Base-by-base conservation (phyloP, 2,888 invertebrate genomes). In the Ectropis crepuscularia region DNA sequence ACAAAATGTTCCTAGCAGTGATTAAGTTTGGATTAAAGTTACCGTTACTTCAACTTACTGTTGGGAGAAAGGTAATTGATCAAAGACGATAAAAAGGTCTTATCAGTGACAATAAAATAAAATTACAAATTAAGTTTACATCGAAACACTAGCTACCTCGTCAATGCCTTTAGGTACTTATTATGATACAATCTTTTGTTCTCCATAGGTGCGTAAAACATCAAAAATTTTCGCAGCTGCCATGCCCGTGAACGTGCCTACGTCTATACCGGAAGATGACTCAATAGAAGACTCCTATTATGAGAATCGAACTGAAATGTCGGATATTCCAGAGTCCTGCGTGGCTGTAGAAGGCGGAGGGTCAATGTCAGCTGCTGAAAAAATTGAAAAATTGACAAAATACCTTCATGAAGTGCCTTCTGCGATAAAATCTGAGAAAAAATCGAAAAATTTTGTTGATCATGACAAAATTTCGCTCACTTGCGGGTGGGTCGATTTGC, bases 381-480 rank as follows among this genome's bases (percentile, higher is more conserved):
- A 92, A 91, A 91, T 91, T 38, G 91, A 83, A 92, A 92, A 90
- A 84, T 87, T 91, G 57, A 90, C 91, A 68, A 90, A 89, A 85
- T 91, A 90, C 69, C 74, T 90, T 61, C 84, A 87, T 53, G 82
- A 80, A 46, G 57, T 68, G 37, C 67, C 67, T 43, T 62, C 70
- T 36, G 63, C 67, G 54, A 60, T 58, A 37, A 68, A 66, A 39
- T 39, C 54, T 60, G 70, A 65, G 78, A 82, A 82, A 88, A 89
- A 89, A 83, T 90, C 90, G 90, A 83, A 89, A 88, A 87, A 82
- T 70, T 83, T 79, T 68, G 64, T 77, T 57, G 82, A 82, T 71
- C 70, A 63, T 55, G 78, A 79, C 66, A 79, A 81, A 75, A 70
- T 74, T 63, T 78, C 79, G 50, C 49, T 57, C 6, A 64, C 79